phyloP scores from a whole-genome alignment of 2,888 invertebrate genomes.

The Lapara coniferarum region DNA sequence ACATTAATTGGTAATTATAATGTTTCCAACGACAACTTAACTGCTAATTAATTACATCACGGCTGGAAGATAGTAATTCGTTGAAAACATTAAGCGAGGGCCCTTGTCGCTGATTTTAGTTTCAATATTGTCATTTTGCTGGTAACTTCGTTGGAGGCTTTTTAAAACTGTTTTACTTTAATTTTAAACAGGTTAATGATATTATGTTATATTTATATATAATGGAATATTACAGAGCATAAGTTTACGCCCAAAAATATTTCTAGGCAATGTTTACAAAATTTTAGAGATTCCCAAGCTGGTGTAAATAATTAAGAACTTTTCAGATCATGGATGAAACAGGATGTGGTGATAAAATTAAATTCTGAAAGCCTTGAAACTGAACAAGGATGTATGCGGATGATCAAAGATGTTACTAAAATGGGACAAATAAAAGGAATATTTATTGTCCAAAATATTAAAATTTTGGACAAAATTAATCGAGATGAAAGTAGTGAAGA shows the following conservation, averaged over 20 bases:
- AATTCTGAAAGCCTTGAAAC: conserved; percentile 44
- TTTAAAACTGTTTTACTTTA: too few species aligned
- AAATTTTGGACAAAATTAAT: conserved; percentile 23
- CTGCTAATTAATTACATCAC: background rate
- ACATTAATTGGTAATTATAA: background rate
- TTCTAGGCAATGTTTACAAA: too few species aligned
- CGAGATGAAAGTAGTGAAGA: conserved; percentile 38
- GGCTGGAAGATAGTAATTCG: background rate
- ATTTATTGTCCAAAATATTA: conserved; percentile 45
- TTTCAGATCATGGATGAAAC: conserved; percentile 52
- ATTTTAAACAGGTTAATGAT: too few species aligned
- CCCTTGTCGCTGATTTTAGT: background rate
- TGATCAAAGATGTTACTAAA: conserved; percentile 47
- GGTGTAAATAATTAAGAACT: conserved; percentile 14
- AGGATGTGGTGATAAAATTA: conserved; percentile 41
- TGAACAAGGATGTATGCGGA: conserved; percentile 45
- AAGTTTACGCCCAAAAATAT: too few species aligned
- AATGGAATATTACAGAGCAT: too few species aligned
- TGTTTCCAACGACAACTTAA: background rate
- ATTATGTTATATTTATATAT: too few species aligned
- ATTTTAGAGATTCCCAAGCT: too few species aligned
- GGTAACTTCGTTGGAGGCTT: too few species aligned
- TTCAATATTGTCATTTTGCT: background rate
- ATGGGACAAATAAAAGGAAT: conserved; percentile 53
- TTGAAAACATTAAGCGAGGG: background rate